Conservation (phyloP, 1,140 invertebrate species). For the Hycleus cichorii region DNA sequence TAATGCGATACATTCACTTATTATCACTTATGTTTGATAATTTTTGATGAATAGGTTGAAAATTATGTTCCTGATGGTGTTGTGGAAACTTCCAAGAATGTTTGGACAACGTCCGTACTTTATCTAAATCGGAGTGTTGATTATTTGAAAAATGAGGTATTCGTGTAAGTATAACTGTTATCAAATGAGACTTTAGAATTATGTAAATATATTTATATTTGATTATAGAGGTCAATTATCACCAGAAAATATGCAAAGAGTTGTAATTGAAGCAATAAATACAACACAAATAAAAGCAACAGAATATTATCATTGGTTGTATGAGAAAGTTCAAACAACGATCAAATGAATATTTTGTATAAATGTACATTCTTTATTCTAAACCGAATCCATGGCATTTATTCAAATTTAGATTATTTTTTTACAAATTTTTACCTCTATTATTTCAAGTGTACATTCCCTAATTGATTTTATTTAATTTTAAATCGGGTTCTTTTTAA, state of each 20-base stretch:
- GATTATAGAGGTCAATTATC: slow-evolving; percentile 64
- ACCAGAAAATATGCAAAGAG: slow-evolving; percentile 62
- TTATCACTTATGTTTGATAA: background rate
- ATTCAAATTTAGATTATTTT: too few relatives aligned
- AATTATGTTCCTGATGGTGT: slow-evolving; percentile 57
- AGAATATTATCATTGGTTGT: slow-evolving; percentile 63
- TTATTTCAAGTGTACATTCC: too few relatives aligned
- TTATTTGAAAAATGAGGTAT: slow-evolving; percentile 63
- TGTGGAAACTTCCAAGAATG: slow-evolving; percentile 48
- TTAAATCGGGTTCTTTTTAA: too few relatives aligned
- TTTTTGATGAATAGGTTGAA: slow-evolving; percentile 49
- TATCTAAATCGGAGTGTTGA: slow-evolving; percentile 35
- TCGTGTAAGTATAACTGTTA: slow-evolving; percentile 58
- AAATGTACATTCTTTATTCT: too few relatives aligned
- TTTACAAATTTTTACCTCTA: too few relatives aligned
- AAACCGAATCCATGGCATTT: too few relatives aligned
- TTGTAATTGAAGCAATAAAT: slow-evolving; percentile 55
- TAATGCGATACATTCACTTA: slow-evolving; percentile 39
- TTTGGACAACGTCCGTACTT: slow-evolving; percentile 35
- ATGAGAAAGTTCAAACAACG: slow-evolving; percentile 54
- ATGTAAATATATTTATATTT: slow-evolving; percentile 3
- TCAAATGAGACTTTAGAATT: background rate
- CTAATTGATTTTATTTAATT: too few relatives aligned
- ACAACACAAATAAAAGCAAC: slow-evolving; percentile 52
- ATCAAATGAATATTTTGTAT: slow-evolving; percentile 30